These are phyloP conservation scores for Stomatorhinus walkeri DNA, from an alignment of 2,797 vertebrate species.

Conservation along the genomic window DNA sequence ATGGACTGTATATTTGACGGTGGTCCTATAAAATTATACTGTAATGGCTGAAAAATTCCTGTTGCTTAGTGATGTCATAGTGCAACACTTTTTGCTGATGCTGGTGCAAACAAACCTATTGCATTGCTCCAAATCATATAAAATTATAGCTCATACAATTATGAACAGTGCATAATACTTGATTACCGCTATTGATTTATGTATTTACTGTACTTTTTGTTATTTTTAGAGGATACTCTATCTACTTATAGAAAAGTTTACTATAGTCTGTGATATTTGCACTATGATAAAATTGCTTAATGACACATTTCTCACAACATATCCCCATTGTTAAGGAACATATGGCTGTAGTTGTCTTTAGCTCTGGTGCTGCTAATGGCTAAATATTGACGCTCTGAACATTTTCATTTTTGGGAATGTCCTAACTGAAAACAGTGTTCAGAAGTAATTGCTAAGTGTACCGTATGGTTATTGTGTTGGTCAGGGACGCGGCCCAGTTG, in stretches of 20 bases:
- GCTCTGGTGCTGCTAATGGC: background rate
- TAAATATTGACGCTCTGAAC: background rate
- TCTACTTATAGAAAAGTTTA: background rate
- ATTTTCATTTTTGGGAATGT: background rate
- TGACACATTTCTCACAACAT: background rate
- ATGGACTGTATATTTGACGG: background rate
- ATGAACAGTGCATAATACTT: background rate
- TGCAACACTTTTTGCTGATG: background rate
- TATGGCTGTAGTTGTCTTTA: background rate
- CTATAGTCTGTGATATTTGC: background rate
- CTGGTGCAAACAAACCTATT: background rate
- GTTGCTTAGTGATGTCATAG: background rate
- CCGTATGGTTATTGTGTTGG: background rate
- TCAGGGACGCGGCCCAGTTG: background rate
- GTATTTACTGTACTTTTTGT: background rate
- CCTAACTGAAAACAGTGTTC: background rate
- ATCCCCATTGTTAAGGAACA: background rate
- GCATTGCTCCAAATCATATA: background rate
- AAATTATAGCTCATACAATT: background rate
- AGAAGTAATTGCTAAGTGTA: background rate
- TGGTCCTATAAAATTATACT: background rate
- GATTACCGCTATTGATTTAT: background rate
- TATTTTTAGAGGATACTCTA: background rate
- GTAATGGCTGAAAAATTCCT: background rate
- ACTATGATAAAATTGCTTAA: background rate